Conservation (phyloP, 37 sponge, comb jelly and placozoan species). For the Mnemiopsis leidyi region DNA sequence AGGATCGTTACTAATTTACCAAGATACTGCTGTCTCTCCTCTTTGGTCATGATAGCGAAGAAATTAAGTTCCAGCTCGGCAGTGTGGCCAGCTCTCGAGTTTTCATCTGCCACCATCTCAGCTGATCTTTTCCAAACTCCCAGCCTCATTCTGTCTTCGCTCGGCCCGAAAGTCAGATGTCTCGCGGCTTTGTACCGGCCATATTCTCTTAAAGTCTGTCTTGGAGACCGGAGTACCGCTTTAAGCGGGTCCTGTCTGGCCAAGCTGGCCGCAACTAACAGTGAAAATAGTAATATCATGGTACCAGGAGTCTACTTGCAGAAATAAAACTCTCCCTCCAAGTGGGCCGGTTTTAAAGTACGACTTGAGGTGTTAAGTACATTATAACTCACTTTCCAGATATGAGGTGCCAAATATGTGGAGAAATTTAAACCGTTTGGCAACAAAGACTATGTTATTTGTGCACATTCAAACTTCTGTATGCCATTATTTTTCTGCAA, state of each 20-base stretch:
- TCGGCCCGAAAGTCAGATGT: neutral
- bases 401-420: too few relatives aligned
- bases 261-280: neutral
- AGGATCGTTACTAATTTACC: neutral
- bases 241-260: neutral
- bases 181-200: neutral
- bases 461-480: too few relatives aligned
- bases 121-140: neutral
- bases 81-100: neutral
- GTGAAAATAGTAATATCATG: neutral
- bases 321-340: neutral
- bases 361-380: too few relatives aligned
- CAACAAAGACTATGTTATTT: too few relatives aligned
- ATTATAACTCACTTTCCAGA: too few relatives aligned
- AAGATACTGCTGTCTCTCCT: neutral
- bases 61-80: neutral
- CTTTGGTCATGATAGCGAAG: neutral
- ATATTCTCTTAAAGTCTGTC: neutral
- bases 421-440: too few relatives aligned
- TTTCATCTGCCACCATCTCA: neutral
- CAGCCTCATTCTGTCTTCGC: constrained; percentile 4
- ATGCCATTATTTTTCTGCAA: too few relatives aligned
- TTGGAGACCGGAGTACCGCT: neutral
- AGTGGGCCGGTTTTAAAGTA: too few relatives aligned
- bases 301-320: neutral